Evolutionary conservation across 2,888 invertebrate genomes (phyloP), one percentile per base, ranked within the genome.

Genomic region (Tromatobia lineatoria): DNA sequence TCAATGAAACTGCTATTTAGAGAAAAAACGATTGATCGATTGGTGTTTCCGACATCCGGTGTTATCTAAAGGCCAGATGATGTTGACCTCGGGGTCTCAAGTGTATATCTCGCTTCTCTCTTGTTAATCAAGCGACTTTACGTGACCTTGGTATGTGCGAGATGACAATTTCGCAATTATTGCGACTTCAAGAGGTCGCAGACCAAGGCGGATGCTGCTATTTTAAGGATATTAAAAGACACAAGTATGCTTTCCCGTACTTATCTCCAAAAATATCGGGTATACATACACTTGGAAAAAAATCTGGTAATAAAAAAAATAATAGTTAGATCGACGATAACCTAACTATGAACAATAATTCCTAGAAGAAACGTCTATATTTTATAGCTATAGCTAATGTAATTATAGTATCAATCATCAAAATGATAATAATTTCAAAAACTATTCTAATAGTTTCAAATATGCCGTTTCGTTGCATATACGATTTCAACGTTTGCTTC

Each of bases 201-300:
- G 59, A 59, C 59, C 34, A 59, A 59, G 34, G 34, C 59, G 59
- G 59, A 59, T 59, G n/a, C n/a, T 15, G 15, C n/a, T 15, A 34
- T 25, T n/a, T 29, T 34, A 7, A 1, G 34, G 34, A 34, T 34
- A 34, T 59, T 29, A 11, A 23, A 20, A 54, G 54, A 10, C n/a
- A 20, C 52, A 52, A 52, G 2, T 7, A 52, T 11, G 7, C 52
- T 52, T 52, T 23, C 18, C 18, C n/a, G 15, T 50, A n/a, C 15
- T 15, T 52, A 18, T 52, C 52, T 52, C 18, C 20, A 20, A 52
- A 18, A 11, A 13, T 52, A 18, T 18, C 20, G 54, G 3, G 10
- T n/a, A n/a, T n/a, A n/a, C n/a, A n/a, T n/a, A n/a, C n/a, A n/a
- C n/a, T n/a, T n/a, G n/a, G n/a, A n/a, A n/a, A n/a, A n/a, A n/a